A percentile compares a stretch with the other conserved stretches of the same genome.
These are phyloP conservation scores for Dermochelys coriacea DNA, from an alignment of 2,797 vertebrate genomes.

Conservation along the genomic window DNA sequence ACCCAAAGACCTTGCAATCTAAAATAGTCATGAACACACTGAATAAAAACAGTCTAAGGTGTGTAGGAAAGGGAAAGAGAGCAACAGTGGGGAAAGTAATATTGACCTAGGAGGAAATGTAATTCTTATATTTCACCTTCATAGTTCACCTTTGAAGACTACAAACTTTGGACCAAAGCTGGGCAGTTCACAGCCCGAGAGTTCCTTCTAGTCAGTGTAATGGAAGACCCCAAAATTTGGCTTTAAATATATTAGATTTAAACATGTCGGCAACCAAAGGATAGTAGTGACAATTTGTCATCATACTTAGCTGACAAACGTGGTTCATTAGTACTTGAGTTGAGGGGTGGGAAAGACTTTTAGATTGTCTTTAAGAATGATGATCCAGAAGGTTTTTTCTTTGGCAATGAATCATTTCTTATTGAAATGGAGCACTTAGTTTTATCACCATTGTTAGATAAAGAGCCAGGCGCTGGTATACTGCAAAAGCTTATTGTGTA, in stretches of 20 bases:
- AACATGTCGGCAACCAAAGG: neutral
- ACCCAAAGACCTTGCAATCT: neutral
- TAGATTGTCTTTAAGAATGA: neutral
- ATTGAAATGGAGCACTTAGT: neutral
- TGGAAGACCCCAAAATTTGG: fast-evolving
- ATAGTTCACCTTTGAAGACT: neutral
- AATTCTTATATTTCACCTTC: neutral
- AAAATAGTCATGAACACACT: neutral
- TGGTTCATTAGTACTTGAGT: neutral
- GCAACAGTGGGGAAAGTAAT: neutral
- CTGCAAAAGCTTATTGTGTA: neutral
- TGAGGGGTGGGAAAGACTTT: neutral
- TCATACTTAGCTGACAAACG: neutral
- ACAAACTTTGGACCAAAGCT: neutral
- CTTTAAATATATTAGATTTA: neutral
- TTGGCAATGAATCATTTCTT: fast-evolving
- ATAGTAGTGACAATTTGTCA: neutral
- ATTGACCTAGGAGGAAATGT: neutral
- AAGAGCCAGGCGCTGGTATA: neutral
- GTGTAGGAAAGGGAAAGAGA: neutral
- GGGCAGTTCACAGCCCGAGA: neutral
- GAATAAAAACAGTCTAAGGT: neutral
- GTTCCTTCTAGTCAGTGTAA: neutral
- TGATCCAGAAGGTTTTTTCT: neutral
- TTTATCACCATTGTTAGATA: neutral